A percentile compares a stretch with the other conserved stretches of the same genome.
phyloP scores from a whole-genome alignment of 1,140 invertebrate genomes.

The Megalopta genalis region DNA sequence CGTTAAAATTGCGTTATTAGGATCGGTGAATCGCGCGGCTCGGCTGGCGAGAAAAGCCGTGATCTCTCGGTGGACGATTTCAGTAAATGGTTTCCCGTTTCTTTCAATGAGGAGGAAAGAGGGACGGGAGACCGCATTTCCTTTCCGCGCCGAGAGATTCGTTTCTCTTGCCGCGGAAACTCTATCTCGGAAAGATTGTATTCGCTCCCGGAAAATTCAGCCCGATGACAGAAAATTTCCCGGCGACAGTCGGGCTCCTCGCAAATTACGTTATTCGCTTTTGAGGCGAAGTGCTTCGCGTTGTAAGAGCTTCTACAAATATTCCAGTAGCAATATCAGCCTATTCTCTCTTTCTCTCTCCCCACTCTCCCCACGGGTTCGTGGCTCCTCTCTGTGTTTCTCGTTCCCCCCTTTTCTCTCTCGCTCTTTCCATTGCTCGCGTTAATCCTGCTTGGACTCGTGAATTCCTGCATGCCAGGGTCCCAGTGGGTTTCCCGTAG shows the following conservation, averaged over 20 bases:
- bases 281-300: conserved; percentile 48
- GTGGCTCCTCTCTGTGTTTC: neutral
- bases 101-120: neutral
- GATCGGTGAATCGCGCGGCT: neutral
- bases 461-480: conserved; percentile 42
- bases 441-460: conserved; percentile 47
- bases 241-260: conserved; percentile 8
- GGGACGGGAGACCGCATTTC: neutral
- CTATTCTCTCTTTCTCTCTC: conserved; percentile 6
- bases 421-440: neutral
- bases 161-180: conserved; percentile 10
- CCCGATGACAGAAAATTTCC: conserved; percentile 10
- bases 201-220: conserved; percentile 9
- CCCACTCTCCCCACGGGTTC: neutral
- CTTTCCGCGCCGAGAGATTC: neutral
- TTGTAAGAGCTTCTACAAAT: conserved; percentile 50
- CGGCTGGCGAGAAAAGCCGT: neutral
- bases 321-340: conserved; percentile 53
- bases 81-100: conserved; percentile 17
- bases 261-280: conserved; percentile 53
- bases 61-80: conserved; percentile 11
- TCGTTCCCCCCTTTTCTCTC: neutral
- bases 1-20: neutral
- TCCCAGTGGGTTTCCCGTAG: conserved; percentile 27
- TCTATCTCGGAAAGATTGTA: conserved; percentile 14